Conservation (phyloP, 30 jellyfish, hydroid and myxozoan species). For the Chironex yamaguchii region DNA sequence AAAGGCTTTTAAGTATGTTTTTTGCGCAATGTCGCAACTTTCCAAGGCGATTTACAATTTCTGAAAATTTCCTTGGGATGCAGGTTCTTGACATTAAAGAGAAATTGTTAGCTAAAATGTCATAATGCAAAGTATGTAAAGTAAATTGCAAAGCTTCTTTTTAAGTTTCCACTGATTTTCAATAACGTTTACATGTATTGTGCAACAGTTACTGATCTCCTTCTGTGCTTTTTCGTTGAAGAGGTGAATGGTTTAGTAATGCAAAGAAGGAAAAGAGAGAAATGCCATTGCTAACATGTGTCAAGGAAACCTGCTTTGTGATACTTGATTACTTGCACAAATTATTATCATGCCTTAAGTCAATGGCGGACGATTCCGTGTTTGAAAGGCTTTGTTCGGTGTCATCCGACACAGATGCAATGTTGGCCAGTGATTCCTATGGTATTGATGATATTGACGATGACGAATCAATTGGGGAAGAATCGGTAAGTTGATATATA, state of each 20-base stretch:
- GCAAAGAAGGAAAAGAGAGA: neutral
- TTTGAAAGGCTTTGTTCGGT: neutral
- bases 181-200: too few species aligned
- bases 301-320: neutral
- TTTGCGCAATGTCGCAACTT: too few species aligned
- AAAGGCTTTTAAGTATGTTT: too few species aligned
- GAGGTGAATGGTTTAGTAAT: neutral
- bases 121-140: too few species aligned
- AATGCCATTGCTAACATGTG: neutral
- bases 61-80: too few species aligned
- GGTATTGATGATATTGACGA: conserved; percentile 44
- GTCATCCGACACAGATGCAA: neutral
- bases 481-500: conserved; percentile 64
- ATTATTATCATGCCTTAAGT: neutral
- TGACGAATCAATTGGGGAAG: conserved; percentile 85
- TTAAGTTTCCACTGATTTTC: too few species aligned
- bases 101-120: too few species aligned
- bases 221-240: neutral
- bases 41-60: too few species aligned
- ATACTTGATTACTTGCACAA: neutral
- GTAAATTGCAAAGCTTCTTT: too few species aligned
- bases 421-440: neutral
- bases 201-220: too few species aligned
- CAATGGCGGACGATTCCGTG: neutral
- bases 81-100: too few species aligned